Base-by-base conservation (phyloP, 2,113 vertebrate genomes). In the Eubucco bourcierii region DNA sequence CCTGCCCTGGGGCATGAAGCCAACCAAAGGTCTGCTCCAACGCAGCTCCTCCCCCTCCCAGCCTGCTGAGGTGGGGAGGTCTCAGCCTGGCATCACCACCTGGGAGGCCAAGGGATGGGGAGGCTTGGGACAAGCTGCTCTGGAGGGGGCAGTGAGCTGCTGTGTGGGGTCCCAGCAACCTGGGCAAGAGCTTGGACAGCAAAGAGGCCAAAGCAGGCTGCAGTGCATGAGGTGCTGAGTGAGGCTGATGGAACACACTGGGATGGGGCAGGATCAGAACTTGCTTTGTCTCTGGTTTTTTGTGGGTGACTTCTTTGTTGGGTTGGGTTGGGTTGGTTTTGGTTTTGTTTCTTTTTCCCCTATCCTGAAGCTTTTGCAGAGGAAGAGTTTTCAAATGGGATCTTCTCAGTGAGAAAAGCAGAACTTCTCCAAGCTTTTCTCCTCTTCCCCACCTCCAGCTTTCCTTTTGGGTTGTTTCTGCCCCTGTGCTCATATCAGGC, bases 1-100 rank as follows among this genome's bases (percentile, higher is more conserved):
- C 90, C 92, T 11, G 15, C 87, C 11, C 9, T 33, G 88, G 95
- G 81, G 70, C 33, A 27, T 1, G 29, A 64, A 90, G 85, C 85
- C 95, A 94, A 93, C 92, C 88, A 90, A 90, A 92, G 89, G 78
- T 84, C 89, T 75, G 70, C 95, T 81, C 68, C 16, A 1, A 60
- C 78, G 15, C 90, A 41, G 89, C 80, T 87, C 55, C 65, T 8
- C 34, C 37, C 34, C 37, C 83, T 84, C 44, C 83, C 44, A 25
- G 23, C 25, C 75, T 25, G 33, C 55, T 6, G 4, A 28, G 5
- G 13, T n/a, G 60, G 31, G 5, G 10, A 11, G 60, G 31, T 61
- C 83, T 46, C 79, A 53, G 58, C 86, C 55, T 50, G 2, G 3
- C 25, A 4, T 23, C 66, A 2, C 7, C 9, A 10, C 55, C 87